phyloP scores from a whole-genome alignment of 2,113 vertebrate species.

The Lamprotornis superbus region DNA sequence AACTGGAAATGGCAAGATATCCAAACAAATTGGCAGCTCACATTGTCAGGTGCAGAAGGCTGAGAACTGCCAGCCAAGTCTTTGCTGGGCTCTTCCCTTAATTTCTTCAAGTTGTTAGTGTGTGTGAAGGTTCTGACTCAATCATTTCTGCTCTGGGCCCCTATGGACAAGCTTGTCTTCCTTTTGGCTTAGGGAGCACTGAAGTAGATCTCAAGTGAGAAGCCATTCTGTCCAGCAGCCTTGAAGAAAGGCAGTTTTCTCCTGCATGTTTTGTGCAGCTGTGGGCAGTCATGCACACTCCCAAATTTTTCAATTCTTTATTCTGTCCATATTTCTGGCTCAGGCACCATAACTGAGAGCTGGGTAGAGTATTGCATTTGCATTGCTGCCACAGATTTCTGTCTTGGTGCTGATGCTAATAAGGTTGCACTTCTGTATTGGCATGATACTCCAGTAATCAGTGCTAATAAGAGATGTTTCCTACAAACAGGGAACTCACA shows the following conservation, averaged over 20 bases:
- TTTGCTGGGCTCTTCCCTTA: background rate
- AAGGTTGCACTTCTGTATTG: background rate
- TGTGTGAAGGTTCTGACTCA: background rate
- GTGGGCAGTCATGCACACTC: background rate
- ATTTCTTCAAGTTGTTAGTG: background rate
- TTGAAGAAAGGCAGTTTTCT: background rate
- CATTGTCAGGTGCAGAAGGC: constrained; percentile 25
- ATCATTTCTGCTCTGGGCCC: background rate
- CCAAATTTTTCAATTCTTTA: background rate
- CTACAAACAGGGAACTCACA: background rate
- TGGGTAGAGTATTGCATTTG: background rate
- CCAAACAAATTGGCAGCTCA: background rate
- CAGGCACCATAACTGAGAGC: background rate
- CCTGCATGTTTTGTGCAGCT: background rate
- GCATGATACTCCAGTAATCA: background rate
- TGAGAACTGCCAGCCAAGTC: background rate
- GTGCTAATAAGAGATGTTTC: background rate
- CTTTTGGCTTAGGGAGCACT: background rate
- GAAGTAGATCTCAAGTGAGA: background rate
- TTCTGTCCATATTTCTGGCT: background rate
- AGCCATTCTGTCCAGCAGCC: background rate
- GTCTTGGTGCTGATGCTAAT: background rate
- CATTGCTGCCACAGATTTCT: background rate
- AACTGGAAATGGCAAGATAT: constrained; percentile 12
- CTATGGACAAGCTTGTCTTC: background rate